Evolutionary conservation across 2,888 invertebrate genomes (phyloP).

Genomic region (Noctua comes): DNA sequence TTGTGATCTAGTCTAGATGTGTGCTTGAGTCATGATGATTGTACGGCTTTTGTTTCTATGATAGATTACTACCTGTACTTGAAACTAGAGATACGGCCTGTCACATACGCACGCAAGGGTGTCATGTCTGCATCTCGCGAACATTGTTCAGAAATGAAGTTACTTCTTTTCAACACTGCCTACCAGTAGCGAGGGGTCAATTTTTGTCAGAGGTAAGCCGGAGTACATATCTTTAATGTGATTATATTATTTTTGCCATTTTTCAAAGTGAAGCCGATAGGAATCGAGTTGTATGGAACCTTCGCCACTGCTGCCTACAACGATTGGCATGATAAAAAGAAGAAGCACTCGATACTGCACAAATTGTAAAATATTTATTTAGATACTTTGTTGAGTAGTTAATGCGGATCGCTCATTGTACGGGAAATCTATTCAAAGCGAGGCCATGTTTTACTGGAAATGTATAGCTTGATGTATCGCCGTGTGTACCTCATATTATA

Average conservation of each 20-base stretch:
- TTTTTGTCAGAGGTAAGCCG: no score
- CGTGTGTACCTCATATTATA: neutral
- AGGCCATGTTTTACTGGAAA: no score
- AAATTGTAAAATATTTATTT: neutral
- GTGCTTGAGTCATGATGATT: conserved; percentile 4
- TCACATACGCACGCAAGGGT: neutral
- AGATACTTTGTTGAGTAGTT: neutral
- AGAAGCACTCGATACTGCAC: neutral
- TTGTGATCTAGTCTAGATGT: neutral
- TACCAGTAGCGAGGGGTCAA: no score
- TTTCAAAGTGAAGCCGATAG: no score
- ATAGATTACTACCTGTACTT: conserved; percentile 3
- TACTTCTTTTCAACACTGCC: neutral
- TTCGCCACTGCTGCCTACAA: no score
- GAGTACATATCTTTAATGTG: no score
- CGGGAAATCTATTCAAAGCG: no score
- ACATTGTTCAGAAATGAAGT: neutral
- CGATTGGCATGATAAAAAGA: neutral
- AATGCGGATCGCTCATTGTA: no score
- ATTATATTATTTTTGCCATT: no score
- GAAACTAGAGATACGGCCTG: neutral
- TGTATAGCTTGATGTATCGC: no score
- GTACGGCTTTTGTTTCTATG: conserved; percentile 10
- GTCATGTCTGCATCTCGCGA: neutral
- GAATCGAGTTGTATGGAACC: no score